Conservation (phyloP, 2,888 invertebrate species). For the Drosophila recens region DNA sequence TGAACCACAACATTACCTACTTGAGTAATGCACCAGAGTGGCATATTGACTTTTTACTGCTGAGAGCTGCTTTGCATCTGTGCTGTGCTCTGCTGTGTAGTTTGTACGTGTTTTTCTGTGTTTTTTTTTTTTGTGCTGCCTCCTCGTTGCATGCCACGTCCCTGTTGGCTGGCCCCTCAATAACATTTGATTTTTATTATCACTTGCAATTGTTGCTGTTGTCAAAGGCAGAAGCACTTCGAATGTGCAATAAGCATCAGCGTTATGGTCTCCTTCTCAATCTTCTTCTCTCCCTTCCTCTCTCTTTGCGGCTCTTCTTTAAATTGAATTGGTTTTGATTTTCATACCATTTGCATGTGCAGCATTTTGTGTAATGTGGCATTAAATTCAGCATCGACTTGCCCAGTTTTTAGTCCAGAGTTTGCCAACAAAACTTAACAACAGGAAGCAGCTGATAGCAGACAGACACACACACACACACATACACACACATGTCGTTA, state of each 20-base stretch:
- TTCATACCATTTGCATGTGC: conserved; percentile 26
- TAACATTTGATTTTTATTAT: conserved; percentile 78
- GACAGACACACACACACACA: conserved; percentile 13
- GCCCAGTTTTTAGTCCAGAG: conserved; percentile 40
- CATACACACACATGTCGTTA: conserved; percentile 39
- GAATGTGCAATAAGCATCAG: conserved; percentile 59
- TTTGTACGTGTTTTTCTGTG: neutral
- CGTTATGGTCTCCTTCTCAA: conserved; percentile 30
- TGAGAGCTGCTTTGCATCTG: conserved; percentile 30
- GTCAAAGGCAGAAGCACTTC: conserved; percentile 43
- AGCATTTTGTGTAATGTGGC: conserved; percentile 50
- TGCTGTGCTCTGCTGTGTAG: neutral
- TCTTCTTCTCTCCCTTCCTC: neutral
- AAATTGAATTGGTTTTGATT: conserved; percentile 69
- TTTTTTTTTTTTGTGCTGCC: neutral
- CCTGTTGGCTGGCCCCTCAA: conserved; percentile 40
- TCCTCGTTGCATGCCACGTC: conserved; percentile 18
- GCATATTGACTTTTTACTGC: conserved; percentile 69
- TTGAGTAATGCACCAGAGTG: conserved; percentile 67
- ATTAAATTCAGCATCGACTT: conserved; percentile 53
- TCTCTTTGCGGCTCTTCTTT: neutral
- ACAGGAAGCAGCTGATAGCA: conserved; percentile 76
- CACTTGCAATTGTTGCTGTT: conserved; percentile 67
- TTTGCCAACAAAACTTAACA: conserved; percentile 70
- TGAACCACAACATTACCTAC: conserved; percentile 63